phyloP scores from a whole-genome alignment of 2,888 invertebrate species.

The Parnassius apollo region DNA sequence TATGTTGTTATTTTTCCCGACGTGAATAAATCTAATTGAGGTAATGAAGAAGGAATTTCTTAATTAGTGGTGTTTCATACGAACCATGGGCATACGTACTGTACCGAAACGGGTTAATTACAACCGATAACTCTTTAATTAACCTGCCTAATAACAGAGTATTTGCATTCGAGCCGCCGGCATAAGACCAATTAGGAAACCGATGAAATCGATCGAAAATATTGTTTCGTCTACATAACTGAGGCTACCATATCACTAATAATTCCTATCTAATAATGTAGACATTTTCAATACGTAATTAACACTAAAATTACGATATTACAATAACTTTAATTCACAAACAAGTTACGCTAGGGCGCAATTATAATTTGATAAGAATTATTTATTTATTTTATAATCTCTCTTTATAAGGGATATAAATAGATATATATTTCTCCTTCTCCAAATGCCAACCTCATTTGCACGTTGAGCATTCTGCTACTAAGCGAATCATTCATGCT shows the following conservation, averaged over 20 bases:
- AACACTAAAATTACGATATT: no score
- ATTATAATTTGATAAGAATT: no score
- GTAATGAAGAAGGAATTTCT: conserved; percentile 77
- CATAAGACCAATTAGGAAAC: conserved; percentile 61
- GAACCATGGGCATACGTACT: conserved; percentile 68
- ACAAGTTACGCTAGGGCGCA: no score
- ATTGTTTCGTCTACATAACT: conserved; percentile 26
- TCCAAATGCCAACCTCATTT: no score
- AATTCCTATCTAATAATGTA: no score
- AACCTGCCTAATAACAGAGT: conserved; percentile 78
- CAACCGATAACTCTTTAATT: conserved; percentile 78
- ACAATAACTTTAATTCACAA: no score
- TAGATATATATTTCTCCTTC: no score
- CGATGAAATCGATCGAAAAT: conserved; percentile 50
- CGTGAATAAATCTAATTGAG: conserved; percentile 73
- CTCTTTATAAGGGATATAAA: no score
- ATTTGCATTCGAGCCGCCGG: conserved; percentile 67
- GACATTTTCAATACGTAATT: no score
- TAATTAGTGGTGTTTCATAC: conserved; percentile 75
- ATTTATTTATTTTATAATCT: no score
- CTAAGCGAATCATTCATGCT: no score
- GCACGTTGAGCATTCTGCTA: no score
- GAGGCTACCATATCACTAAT: conserved; percentile 6
- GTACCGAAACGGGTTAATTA: conserved; percentile 77
- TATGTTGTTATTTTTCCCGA: conserved; percentile 38